Percentiles rank a stretch among this genome's conserved stretches.
phyloP scores from a whole-genome alignment of 1,140 invertebrate genomes.

The Zaprionus nigranus region DNA sequence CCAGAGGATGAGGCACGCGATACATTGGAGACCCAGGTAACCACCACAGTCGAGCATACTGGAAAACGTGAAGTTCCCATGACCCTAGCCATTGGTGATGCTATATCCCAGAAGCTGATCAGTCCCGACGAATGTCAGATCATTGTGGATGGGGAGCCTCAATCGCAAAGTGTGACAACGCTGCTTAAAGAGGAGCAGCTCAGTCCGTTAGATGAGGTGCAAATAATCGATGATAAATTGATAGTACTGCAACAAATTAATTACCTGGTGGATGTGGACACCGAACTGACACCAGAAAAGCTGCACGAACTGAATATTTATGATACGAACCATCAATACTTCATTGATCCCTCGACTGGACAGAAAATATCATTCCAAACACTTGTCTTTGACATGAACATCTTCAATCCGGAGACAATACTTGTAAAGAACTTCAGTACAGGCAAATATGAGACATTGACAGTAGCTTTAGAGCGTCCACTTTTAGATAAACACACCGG shows the following conservation, averaged over 20 bases:
- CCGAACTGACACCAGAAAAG: constrained; percentile 87
- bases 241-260: constrained; percentile 75
- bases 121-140: constrained; percentile 90
- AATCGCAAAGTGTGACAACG: constrained; percentile 87
- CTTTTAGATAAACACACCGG: constrained; percentile 91
- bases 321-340: constrained; percentile 90
- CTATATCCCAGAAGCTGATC: constrained; percentile 90
- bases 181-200: constrained; percentile 88
- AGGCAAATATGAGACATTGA: constrained; percentile 89
- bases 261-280: constrained; percentile 76
- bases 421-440: constrained; percentile 91
- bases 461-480: constrained; percentile 90
- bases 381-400: constrained; percentile 89
- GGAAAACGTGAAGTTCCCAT: constrained; percentile 62
- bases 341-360: constrained; percentile 91
- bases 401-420: constrained; percentile 91
- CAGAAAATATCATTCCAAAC: constrained; percentile 91
- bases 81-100: constrained; percentile 87
- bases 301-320: constrained; percentile 90
- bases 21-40: constrained; percentile 37
- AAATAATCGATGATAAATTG: constrained; percentile 86
- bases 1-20: constrained; percentile 60
- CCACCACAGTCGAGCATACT: constrained; percentile 32
- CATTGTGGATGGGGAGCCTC: constrained; percentile 86
- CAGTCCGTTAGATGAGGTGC: constrained; percentile 88